phyloP scores from a whole-genome alignment of 2,888 invertebrate genomes.

The Drosophila helvetica region DNA sequence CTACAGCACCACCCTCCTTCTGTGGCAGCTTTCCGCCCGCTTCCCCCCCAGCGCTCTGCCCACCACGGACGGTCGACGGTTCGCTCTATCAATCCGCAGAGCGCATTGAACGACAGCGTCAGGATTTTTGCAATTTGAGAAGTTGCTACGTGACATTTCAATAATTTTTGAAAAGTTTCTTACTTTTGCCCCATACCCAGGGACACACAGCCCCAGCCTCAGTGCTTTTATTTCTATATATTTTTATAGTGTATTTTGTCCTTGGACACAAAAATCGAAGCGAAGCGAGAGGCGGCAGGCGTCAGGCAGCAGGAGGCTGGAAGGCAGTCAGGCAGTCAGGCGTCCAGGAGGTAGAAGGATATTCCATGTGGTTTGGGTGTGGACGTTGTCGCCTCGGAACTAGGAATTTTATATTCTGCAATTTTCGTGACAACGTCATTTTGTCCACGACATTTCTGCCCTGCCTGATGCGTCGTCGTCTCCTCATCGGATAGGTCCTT shows the following conservation, averaged over 20 bases:
- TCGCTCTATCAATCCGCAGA: conserved; percentile 82
- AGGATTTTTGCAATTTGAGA: conserved; percentile 84
- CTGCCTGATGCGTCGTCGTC: conserved; percentile 74
- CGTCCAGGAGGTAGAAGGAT: conserved; percentile 44
- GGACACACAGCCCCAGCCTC: not conserved
- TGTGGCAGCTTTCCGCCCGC: not conserved
- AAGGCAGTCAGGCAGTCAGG: not conserved
- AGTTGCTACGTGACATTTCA: conserved; percentile 84
- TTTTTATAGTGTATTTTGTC: conserved; percentile 74
- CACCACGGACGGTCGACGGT: conserved; percentile 34
- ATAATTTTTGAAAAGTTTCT: conserved; percentile 83
- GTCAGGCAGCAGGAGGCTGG: not conserved
- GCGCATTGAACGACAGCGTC: conserved; percentile 83
- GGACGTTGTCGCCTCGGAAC: conserved; percentile 62
- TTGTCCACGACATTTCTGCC: conserved; percentile 80
- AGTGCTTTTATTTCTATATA: conserved; percentile 32
- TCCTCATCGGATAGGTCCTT: conserved; percentile 29
- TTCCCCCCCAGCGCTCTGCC: not conserved
- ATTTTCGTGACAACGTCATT: conserved; percentile 82
- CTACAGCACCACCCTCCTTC: conserved; percentile 20
- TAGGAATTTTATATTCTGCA: conserved; percentile 81
- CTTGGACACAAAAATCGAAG: conserved; percentile 75
- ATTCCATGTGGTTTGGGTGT: conserved; percentile 64
- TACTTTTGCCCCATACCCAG: conserved; percentile 43
- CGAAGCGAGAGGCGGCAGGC: conserved; percentile 25